Evolutionary conservation across 2,113 vertebrate species (phyloP).

Genomic region (Cheirogaleus medius): DNA sequence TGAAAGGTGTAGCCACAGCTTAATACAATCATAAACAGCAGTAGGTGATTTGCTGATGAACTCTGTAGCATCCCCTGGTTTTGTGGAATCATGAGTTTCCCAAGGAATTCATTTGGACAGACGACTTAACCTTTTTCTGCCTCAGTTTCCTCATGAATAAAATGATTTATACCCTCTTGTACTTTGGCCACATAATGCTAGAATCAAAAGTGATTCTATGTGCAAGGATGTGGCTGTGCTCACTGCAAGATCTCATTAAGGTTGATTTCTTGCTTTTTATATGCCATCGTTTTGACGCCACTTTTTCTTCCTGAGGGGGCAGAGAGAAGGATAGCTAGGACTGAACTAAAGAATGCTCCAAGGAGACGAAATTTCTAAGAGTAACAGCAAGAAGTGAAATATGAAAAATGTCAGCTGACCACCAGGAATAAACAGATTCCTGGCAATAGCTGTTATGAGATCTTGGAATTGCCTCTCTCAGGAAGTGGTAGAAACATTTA

Average conservation of each 20-base stretch:
- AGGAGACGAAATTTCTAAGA: background rate
- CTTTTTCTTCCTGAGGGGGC: background rate
- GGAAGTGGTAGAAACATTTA: conserved; percentile 72
- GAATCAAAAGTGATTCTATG: background rate
- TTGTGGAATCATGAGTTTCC: background rate
- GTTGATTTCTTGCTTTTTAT: background rate
- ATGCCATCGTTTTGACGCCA: background rate
- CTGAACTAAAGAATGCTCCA: background rate
- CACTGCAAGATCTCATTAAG: background rate
- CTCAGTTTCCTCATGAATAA: conserved; percentile 63
- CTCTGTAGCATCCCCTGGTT: background rate
- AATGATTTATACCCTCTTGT: background rate
- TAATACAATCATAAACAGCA: background rate
- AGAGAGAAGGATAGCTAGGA: background rate
- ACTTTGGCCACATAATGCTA: background rate
- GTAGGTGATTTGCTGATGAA: background rate
- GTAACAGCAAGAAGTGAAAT: conserved; percentile 39
- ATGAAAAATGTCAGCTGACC: conserved; percentile 67
- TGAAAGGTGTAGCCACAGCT: fast-evolving
- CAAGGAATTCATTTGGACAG: background rate
- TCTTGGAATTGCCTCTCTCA: conserved; percentile 68
- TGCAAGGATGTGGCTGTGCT: background rate
- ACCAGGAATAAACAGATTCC: conserved; percentile 69
- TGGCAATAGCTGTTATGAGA: conserved; percentile 57
- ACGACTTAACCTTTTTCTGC: conserved; percentile 20